Evolutionary conservation across 2,888 invertebrate species (phyloP), one percentile per base, ranked within the genome.

Genomic region (Osmoderma eremita): DNA sequence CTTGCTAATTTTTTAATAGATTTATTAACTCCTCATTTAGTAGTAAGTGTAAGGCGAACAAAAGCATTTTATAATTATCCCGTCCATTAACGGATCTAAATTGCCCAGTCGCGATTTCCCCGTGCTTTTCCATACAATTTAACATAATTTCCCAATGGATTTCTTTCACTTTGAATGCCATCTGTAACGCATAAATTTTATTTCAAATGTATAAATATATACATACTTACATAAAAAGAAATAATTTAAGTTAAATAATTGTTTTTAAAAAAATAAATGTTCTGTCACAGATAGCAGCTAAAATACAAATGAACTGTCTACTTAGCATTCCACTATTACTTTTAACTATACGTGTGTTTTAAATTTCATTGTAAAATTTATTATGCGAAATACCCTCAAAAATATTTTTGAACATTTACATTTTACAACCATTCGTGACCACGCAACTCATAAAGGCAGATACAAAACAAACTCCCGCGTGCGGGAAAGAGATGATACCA

Each of bases 111-210:
- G 41, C 58, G 6, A 58, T 8, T 30, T 24, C 51, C 30, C 30
- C 30, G n/a, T 30, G 5, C 3, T 24, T 6, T 51, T 51, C 51
- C 24, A 58, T 41, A 58, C 20, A 58, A 36, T 41, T 20, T 17
- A 38, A 30, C 54, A 54, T 54, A 15, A 38, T 58, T 41, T 58
- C 42, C 42, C 41, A 58, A 41, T 58, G 42, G n/a, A 42, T 18
- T 12, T 58, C 18, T 15, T 20, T 39, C 12, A 58, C 13, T 41
- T 58, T 58, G 20, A 41, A 58, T n/a, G 58, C 20, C 42, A 58
- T 58, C 41, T 41, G 20, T 1, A 58, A 41, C 5, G n/a, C 2
- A 20, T 51, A 48, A 17, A 48, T 48, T 12, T 15, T 5, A 6
- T 42, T 15, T 8, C 5, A 42, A 42, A 42, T 42, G 42, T 13